These are phyloP conservation scores for Meloidogyne hapla DNA, from an alignment of 1,140 invertebrate species.

Conservation along the genomic window DNA sequence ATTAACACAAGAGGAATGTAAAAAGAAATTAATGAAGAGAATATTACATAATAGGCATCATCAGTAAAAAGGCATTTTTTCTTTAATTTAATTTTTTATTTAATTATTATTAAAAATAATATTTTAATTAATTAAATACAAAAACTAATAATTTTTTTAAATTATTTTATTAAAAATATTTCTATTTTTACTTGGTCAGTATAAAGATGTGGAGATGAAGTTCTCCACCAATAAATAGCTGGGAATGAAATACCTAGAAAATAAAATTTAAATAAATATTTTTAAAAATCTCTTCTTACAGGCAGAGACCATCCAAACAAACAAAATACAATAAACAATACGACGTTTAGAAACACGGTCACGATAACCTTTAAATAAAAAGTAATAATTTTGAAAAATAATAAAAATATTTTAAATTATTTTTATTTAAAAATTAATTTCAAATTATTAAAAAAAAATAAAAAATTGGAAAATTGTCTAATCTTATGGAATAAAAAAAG, in stretches of 20 bases:
- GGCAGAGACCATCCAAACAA: slow-evolving; percentile 62
- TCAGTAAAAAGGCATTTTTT: slow-evolving; percentile 60
- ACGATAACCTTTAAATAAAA: slow-evolving; percentile 51
- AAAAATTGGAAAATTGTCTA: too few relatives aligned
- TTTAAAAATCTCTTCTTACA: slow-evolving; percentile 43
- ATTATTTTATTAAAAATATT: slow-evolving; percentile 27
- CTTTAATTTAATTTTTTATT: slow-evolving; percentile 31
- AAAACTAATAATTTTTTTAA: slow-evolving; percentile 38
- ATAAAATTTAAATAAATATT: slow-evolving; percentile 29
- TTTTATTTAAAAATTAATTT: too few relatives aligned
- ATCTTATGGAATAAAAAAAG: too few relatives aligned
- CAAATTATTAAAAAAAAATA: too few relatives aligned
- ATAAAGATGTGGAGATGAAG: slow-evolving; percentile 59
- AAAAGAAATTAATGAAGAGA: slow-evolving; percentile 62
- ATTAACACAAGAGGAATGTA: slow-evolving; percentile 62
- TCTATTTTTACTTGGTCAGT: slow-evolving; percentile 48
- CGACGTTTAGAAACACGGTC: slow-evolving; percentile 60
- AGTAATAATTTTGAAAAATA: too few relatives aligned
- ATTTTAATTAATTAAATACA: too few relatives aligned
- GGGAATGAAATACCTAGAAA: slow-evolving; percentile 59
- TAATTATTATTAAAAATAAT: too few relatives aligned
- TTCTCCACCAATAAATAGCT: slow-evolving; percentile 62
- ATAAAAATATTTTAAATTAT: too few relatives aligned
- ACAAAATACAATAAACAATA: slow-evolving; percentile 56
- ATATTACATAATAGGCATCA: slow-evolving; percentile 54